These are phyloP conservation scores for Chromoteleia sp. DNA, from an alignment of 2,888 invertebrate species.

Conservation along the genomic window DNA sequence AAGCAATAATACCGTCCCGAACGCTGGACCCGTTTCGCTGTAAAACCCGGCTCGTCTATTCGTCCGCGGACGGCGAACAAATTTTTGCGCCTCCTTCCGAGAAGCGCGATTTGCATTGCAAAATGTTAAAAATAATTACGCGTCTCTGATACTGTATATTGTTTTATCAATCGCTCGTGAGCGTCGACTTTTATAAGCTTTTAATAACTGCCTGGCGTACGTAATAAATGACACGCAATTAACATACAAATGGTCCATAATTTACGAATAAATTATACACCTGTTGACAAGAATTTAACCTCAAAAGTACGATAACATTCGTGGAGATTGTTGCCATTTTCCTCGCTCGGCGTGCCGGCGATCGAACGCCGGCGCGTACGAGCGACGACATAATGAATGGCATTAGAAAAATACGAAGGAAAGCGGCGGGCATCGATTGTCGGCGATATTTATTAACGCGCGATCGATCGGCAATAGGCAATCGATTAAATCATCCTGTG, in stretches of 20 bases:
- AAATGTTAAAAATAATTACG: constrained; percentile 45
- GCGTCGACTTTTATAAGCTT: constrained; percentile 40
- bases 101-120: constrained; percentile 42
- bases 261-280: constrained; percentile 68
- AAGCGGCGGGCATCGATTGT: constrained; percentile 36
- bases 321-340: constrained; percentile 47
- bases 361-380: background rate
- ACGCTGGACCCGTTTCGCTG: background rate
- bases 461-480: constrained; percentile 61
- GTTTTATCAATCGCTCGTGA: constrained; percentile 46
- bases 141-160: constrained; percentile 34
- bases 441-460: constrained; percentile 57
- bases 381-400: constrained; percentile 55
- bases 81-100: constrained; percentile 31
- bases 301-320: constrained; percentile 46
- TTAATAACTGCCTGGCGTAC: constrained; percentile 58
- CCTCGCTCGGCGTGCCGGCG: background rate
- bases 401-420: constrained; percentile 39
- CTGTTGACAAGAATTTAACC: constrained; percentile 67
- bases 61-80: too few species aligned
- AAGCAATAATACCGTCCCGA: constrained; percentile 79
- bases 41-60: too few species aligned
- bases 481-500: constrained; percentile 69
- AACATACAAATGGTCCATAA: constrained; percentile 65
- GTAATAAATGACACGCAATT: constrained; percentile 61